Base-by-base conservation (phyloP, 2,888 invertebrate species). In the Carabus problematicus region DNA sequence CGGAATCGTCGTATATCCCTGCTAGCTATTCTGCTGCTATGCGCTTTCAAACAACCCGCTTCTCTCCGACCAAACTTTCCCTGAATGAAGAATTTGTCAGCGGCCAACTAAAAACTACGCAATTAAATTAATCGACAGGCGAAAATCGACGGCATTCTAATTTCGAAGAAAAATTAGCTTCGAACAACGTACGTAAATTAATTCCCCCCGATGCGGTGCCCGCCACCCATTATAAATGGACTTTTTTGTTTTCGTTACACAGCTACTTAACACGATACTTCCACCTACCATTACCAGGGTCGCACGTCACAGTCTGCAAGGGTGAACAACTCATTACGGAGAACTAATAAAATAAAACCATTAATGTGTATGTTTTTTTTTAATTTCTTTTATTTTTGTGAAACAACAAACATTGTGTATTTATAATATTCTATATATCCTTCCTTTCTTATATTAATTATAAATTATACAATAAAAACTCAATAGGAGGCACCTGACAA, bases 381-480 rank as follows among this genome's bases (percentile, higher is more conserved):
- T 29, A 29, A 29, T 29, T 29, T 29, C 29, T 29, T 29, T 29
- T 29, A 29, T 29, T 29, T 29, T 29, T 80, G 79, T 80, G 79
- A 80, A 80, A 81, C 81, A 80, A 80, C 80, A 80, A 80, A 80
- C 64, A 70, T 80, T 79, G 79, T 79, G 79, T 79, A 78, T 80
- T 79, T 77, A 78, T 78, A 78, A 77, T 75, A 79, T 79, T 78
- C 77, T 78, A 70, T 70, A 79, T 81, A 80, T 80, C 78, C 77
- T 79, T 78, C 77, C 79, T 77, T 78, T 78, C 79, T 79, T 79
- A 80, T 79, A 79, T 79, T 79, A 79, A 78, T 79, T 78, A 79
- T 79, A 76, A 77, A 78, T 77, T 72, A 70, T 72, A 76, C 77
- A 78, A 77, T 78, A 77, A 78, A 79, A 79, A 77, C 77, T 77